Conservation (phyloP, 2,113 vertebrate species). For the Nicator chloris region DNA sequence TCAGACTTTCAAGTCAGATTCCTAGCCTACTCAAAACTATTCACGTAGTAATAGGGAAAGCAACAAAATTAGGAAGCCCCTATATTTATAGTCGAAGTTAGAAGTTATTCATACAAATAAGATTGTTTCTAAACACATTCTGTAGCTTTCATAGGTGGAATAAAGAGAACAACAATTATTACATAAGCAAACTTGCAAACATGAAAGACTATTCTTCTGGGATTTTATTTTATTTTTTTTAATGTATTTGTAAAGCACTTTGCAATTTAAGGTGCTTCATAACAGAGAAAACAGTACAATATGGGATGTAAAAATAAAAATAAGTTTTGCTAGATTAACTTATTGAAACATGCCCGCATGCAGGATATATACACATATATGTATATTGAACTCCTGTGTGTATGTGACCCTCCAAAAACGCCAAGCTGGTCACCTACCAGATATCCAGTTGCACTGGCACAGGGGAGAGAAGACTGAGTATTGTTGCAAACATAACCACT, state of each 20-base stretch:
- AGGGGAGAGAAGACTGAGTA: conserved; percentile 56
- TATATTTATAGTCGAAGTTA: conserved; percentile 1
- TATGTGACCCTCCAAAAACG: conserved; percentile 60
- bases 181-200: conserved; percentile 59
- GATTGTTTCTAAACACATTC: conserved; percentile 42
- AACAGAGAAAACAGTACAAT: conserved; percentile 61
- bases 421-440: conserved; percentile 69
- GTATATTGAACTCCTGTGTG: conserved; percentile 57
- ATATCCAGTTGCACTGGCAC: conserved; percentile 59
- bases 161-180: conserved; percentile 54
- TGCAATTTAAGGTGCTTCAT: conserved; percentile 59
- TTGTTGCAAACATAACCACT: conserved; percentile 55
- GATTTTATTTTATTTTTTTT: conserved; percentile 67
- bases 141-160: conserved; percentile 19
- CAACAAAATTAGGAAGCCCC: conserved; percentile 20
- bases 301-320: conserved; percentile 66
- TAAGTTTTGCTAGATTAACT: conserved; percentile 56
- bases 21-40: conserved; percentile 27
- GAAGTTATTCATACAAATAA: conserved; percentile 7
- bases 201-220: conserved; percentile 62
- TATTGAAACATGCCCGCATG: conserved; percentile 57
- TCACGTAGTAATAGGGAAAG: not conserved
- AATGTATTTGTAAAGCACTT: conserved; percentile 59
- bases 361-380: conserved; percentile 64
- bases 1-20: conserved; percentile 20